Base-by-base conservation (phyloP, 1,140 invertebrate genomes). In the Acromyrmex echinatior region DNA sequence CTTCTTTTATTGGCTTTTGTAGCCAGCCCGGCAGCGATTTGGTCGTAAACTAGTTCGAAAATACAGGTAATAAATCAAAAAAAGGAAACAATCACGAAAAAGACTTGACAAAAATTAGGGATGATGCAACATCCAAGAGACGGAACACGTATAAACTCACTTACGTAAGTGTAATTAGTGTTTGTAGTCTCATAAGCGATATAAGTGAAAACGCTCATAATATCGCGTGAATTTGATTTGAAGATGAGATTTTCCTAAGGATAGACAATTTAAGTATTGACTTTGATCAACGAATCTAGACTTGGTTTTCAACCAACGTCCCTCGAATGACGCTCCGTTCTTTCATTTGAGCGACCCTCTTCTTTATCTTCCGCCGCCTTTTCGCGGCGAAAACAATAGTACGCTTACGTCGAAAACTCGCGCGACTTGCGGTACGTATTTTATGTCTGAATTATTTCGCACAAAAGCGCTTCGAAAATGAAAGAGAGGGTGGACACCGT, bases 371-470 rank as follows among this genome's bases (percentile, higher is more conserved):
- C 81, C 73, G 78, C 86, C 66, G 90, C 86, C 87, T 91, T 87
- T 92, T 87, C 89, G 89, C 82, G 65, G 78, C 74, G 80, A 90
- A 94, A 95, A 95, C 93, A 95, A 95, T 95, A 88, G 93, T 92
- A 92, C 91, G 93, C 93, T 94, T 92, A 93, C 89, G 92, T 93
- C 92, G 56, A 91, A 95, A 93, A 94, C 91, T 90, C 89, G 86
- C 90, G 86, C 90, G 90, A 92, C 80, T 91, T 86, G 86, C 91
- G 70, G 88, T 88, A 90, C 91, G 92, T 92, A 94, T 94, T 95
- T 94, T 93, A 94, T 93, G 94, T 95, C 93, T 95, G 94, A 94
- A 95, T 95, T 95, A 95, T 94, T 95, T 94, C 79, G 63, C 89
- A 94, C 94, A 95, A 95, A 95, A 93, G 93, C 91, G 35, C 74